Base-by-base conservation (phyloP, 2,113 vertebrate genomes). In the Lynx canadensis region DNA sequence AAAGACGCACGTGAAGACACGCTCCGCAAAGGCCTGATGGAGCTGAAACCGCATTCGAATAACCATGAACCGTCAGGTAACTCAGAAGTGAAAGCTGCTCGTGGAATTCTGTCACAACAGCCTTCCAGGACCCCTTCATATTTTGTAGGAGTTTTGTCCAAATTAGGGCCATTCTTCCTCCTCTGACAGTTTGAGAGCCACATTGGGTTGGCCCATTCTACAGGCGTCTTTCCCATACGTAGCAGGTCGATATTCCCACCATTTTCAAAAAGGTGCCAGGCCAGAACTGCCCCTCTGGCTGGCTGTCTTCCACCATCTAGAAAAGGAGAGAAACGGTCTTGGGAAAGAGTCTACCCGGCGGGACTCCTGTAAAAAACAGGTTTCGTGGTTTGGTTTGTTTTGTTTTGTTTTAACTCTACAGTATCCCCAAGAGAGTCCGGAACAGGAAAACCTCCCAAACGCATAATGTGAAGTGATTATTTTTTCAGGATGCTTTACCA, bases 11-110 rank as follows among this genome's bases (percentile, higher is more conserved):
- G 27, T 3, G 79, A 82, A 97, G 52, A 95, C 97, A 80, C 36
- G 57, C 97, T 52, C 94, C 97, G 95, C 97, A 73, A 94, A 97
- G 96, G 89, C 82, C 97, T 97, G 96, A 95, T 73, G 97, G 92
- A 78, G 15, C 87, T 92, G 97, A 81, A 74, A 71, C 97, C 94
- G 93, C 71, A 45, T 98, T 93, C 98, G 97, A 96, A 97, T 96
- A 96, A 97, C 98, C 95, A 96, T 82, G 91, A 95, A 68, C 96
- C 93, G 95, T 97, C 96, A 97, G 71, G 92, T 45, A 81, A 86
- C 94, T 97, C 48, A 94, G 95, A 92, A 97, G 94, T 76, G 78
- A 97, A 92, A 83, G 41, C 41, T 85, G 18, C 65, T 90, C 15
- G 2, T 16, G 16, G 21, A 78, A 91, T 90, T 36, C 74, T 15